Evolutionary conservation across 2,888 invertebrate species (phyloP).

Genomic region (Apotomis capreana): DNA sequence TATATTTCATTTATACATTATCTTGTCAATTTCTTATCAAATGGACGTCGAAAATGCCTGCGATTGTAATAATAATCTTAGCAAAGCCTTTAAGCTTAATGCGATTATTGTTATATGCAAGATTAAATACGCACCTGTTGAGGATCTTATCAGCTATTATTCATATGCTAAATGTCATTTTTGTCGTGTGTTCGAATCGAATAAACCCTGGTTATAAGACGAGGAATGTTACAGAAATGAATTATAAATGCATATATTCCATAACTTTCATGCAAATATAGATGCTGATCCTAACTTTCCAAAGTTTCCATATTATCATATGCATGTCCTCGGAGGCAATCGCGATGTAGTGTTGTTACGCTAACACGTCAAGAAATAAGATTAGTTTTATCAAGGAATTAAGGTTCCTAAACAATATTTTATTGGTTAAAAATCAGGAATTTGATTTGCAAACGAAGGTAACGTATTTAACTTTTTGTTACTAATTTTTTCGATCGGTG

Average conservation of each 20-base stretch:
- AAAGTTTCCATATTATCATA: slow-evolving; percentile 47
- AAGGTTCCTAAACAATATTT: too few species aligned
- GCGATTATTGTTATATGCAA: slow-evolving; percentile 12
- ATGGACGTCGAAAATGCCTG: not conserved
- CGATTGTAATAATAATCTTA: slow-evolving; percentile 3
- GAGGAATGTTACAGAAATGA: slow-evolving; percentile 29
- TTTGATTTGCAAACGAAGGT: too few species aligned
- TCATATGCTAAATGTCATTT: not conserved
- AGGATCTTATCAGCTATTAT: slow-evolving; percentile 1
- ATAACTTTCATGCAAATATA: slow-evolving; percentile 49
- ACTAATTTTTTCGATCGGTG: too few species aligned
- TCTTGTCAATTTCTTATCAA: not conserved
- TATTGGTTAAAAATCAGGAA: too few species aligned
- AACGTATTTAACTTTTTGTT: too few species aligned
- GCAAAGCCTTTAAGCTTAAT: slow-evolving; percentile 7
- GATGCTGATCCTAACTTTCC: slow-evolving; percentile 49
- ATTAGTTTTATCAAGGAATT: not conserved
- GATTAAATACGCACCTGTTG: slow-evolving; percentile 18
- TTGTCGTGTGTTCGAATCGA: slow-evolving; percentile 4
- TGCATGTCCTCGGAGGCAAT: slow-evolving; percentile 33
- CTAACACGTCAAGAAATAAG: not conserved
- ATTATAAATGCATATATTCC: slow-evolving; percentile 41
- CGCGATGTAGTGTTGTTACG: slow-evolving; percentile 30
- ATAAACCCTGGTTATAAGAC: slow-evolving; percentile 5
- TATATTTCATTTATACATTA: too few species aligned